A percentile compares a stretch with the other conserved stretches of the same genome.
These are phyloP conservation scores for Halcyon malimbica DNA, from an alignment of 2,113 vertebrate species.

Conservation along the genomic window DNA sequence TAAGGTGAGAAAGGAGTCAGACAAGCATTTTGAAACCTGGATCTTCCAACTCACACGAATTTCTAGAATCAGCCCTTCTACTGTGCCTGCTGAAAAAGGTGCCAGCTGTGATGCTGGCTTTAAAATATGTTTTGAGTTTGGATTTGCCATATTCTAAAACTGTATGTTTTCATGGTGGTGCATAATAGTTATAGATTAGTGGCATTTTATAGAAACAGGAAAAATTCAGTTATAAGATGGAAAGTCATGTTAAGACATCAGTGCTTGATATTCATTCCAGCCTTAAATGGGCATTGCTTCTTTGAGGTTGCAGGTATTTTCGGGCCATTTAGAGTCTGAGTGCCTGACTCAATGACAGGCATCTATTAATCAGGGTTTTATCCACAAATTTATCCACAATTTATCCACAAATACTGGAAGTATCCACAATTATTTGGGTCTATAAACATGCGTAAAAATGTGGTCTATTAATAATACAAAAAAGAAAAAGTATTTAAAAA, in stretches of 20 bases:
- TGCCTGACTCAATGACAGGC: neutral
- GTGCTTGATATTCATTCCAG: neutral
- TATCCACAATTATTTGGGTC: neutral
- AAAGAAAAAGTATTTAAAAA: neutral
- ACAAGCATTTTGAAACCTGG: neutral
- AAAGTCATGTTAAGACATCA: neutral
- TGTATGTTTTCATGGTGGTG: neutral
- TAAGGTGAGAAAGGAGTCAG: neutral
- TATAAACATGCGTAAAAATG: neutral
- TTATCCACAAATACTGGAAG: too few species aligned
- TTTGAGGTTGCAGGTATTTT: neutral
- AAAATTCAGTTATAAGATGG: neutral
- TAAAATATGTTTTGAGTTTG: constrained; percentile 3
- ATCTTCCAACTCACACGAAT: neutral
- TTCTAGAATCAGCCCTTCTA: constrained; percentile 2
- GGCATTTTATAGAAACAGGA: neutral
- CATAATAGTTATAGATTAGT: neutral
- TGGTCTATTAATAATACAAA: neutral
- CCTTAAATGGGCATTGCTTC: neutral
- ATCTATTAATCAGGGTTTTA: neutral
- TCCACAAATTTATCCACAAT: too few species aligned
- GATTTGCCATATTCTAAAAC: neutral
- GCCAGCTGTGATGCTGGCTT: neutral
- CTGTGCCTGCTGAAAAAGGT: neutral
- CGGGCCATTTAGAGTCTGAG: neutral